A percentile compares a stretch with the other conserved stretches of the same genome.
phyloP scores from a whole-genome alignment of 2,113 vertebrate species.

The Megaptera novaeangliae region DNA sequence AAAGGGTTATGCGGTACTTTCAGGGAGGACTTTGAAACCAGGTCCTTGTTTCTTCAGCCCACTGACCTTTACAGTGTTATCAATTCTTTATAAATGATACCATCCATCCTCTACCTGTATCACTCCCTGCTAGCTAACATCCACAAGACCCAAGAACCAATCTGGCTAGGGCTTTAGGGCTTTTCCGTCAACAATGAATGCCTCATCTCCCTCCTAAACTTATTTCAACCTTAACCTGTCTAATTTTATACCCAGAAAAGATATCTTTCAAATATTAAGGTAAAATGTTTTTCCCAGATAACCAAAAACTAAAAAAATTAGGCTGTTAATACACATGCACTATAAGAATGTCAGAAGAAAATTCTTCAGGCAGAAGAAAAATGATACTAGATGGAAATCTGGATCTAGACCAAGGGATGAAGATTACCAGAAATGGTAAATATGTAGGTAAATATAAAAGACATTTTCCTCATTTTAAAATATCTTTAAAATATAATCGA shows the following conservation, averaged over 20 bases:
- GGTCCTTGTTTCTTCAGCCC: neutral
- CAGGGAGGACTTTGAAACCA: neutral
- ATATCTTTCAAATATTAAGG: neutral
- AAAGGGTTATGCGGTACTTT: neutral
- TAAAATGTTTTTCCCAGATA: neutral
- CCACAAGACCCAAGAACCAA: neutral
- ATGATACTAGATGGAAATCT: neutral
- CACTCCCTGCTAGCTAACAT: neutral
- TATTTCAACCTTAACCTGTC: neutral
- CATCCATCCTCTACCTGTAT: neutral
- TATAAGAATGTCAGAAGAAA: neutral
- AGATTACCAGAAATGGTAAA: neutral
- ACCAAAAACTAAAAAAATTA: neutral
- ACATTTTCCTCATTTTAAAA: neutral
- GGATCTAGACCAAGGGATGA: neutral
- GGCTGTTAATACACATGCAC: neutral
- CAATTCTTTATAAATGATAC: neutral
- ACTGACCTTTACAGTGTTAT: neutral
- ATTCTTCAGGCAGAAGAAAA: neutral
- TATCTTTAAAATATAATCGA: neutral
- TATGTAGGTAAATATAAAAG: neutral
- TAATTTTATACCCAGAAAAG: conserved; percentile 14
- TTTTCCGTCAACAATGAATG: neutral
- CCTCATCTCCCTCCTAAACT: neutral
- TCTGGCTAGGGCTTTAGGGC: neutral